A percentile compares a stretch with the other conserved stretches of the same genome.
Evolutionary conservation across 1,140 invertebrate species (phyloP).

Genomic region (Drosophila tropicalis): DNA sequence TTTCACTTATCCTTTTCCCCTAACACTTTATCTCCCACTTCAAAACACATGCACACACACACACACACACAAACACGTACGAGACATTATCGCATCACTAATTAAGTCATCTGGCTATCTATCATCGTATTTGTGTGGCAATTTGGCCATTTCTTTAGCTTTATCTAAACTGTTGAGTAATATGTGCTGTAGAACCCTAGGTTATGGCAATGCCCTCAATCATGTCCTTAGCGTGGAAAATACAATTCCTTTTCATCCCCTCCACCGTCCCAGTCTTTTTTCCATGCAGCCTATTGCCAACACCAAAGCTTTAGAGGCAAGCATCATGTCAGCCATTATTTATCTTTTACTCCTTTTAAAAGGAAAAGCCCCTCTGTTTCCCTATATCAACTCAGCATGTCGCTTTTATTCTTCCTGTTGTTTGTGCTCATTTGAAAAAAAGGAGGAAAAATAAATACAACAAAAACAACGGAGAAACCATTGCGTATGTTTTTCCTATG

Average conservation of each 20-base stretch:
- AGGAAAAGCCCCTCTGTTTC: slow-evolving; percentile 30
- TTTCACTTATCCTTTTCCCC: not conserved
- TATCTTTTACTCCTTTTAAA: slow-evolving; percentile 73
- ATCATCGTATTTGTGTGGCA: slow-evolving; percentile 57
- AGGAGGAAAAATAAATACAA: not conserved
- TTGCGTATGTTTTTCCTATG: slow-evolving; percentile 67
- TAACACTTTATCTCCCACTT: slow-evolving; percentile 1
- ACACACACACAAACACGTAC: not conserved
- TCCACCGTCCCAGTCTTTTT: not conserved
- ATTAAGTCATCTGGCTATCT: slow-evolving; percentile 72
- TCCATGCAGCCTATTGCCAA: not conserved
- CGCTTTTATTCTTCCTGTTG: slow-evolving; percentile 32
- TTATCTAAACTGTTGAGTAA: slow-evolving; percentile 45
- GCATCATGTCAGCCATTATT: slow-evolving; percentile 73
- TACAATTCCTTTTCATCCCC: slow-evolving; percentile 27
- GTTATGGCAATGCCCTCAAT: slow-evolving; percentile 67
- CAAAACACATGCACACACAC: not conserved
- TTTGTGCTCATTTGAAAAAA: slow-evolving; percentile 55
- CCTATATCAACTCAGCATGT: slow-evolving; percentile 49
- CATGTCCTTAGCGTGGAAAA: slow-evolving; percentile 33
- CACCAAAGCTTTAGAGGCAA: slow-evolving; percentile 35
- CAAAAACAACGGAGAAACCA: slow-evolving; percentile 15
- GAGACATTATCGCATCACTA: slow-evolving; percentile 60
- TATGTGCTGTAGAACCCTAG: slow-evolving; percentile 49
- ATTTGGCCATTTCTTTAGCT: slow-evolving; percentile 36